Conservation (phyloP, 2,888 invertebrate genomes). For the Troides oblongomaculatus region DNA sequence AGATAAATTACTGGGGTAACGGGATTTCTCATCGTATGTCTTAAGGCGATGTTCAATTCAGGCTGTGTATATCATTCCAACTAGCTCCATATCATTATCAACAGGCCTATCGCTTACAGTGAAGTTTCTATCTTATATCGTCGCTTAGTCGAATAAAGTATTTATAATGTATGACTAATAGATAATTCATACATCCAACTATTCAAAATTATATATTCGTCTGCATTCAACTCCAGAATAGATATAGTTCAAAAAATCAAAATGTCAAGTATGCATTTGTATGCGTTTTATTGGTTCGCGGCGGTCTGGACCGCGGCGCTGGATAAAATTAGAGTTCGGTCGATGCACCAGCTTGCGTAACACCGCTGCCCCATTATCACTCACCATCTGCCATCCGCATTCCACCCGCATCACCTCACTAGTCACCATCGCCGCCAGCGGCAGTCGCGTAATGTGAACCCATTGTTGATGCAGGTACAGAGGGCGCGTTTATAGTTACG, state of each 20-base stretch:
- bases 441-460: constrained; percentile 48
- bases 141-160: too few relatives aligned
- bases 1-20: too few relatives aligned
- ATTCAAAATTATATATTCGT: too few relatives aligned
- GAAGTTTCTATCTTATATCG: too few relatives aligned
- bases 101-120: too few relatives aligned
- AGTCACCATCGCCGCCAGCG: constrained; percentile 31
- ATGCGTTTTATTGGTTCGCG: constrained; percentile 59
- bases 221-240: constrained; percentile 17
- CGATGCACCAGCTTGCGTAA: constrained; percentile 68
- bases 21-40: too few relatives aligned
- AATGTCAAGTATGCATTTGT: constrained; percentile 55
- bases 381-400: constrained; percentile 31
- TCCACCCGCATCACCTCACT: constrained; percentile 33
- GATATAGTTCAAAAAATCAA: constrained; percentile 45
- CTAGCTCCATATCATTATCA: too few relatives aligned
- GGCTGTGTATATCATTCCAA: too few relatives aligned
- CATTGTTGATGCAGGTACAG: constrained; percentile 78
- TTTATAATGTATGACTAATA: too few relatives aligned
- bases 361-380: constrained; percentile 39
- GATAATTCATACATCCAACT: too few relatives aligned
- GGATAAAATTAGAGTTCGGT: constrained; percentile 66
- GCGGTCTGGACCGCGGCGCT: constrained; percentile 59
- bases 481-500: constrained; percentile 77
- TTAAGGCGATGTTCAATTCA: too few relatives aligned